Evolutionary conservation across 2,113 vertebrate species (phyloP).

Genomic region (Gavialis gangeticus): DNA sequence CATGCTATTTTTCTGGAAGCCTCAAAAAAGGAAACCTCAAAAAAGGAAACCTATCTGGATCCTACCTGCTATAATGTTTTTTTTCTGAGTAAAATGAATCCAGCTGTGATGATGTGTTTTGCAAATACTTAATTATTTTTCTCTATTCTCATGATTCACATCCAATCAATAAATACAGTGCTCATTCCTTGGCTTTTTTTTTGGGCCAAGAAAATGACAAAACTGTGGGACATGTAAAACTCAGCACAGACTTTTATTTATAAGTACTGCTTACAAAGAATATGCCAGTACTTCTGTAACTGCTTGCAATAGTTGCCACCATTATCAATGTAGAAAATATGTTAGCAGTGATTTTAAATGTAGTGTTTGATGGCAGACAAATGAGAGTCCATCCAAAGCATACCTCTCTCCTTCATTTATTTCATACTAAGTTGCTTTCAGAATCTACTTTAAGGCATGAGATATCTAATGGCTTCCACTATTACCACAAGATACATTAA

Average conservation of each 20-base stretch:
- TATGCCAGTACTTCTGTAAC: neutral
- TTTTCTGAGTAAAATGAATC: neutral
- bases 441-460: neutral
- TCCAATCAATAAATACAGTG: neutral
- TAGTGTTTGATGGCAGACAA: neutral
- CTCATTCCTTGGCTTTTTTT: neutral
- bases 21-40: neutral
- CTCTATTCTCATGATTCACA: neutral
- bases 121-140: neutral
- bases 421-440: neutral
- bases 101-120: neutral
- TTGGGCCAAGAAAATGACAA: neutral
- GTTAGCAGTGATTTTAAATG: neutral
- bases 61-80: neutral
- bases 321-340: neutral
- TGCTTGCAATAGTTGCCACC: neutral
- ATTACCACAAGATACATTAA: neutral
- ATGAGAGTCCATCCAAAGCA: neutral
- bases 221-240: neutral
- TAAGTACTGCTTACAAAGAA: neutral
- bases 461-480: neutral
- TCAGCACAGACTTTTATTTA: neutral
- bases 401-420: neutral
- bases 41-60: neutral
- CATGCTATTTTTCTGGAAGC: constrained; percentile 13